A percentile compares a stretch with the other conserved stretches of the same genome.
These are phyloP conservation scores for Aphaenogaster floridana DNA, from an alignment of 1,140 invertebrate genomes.

Conservation along the genomic window DNA sequence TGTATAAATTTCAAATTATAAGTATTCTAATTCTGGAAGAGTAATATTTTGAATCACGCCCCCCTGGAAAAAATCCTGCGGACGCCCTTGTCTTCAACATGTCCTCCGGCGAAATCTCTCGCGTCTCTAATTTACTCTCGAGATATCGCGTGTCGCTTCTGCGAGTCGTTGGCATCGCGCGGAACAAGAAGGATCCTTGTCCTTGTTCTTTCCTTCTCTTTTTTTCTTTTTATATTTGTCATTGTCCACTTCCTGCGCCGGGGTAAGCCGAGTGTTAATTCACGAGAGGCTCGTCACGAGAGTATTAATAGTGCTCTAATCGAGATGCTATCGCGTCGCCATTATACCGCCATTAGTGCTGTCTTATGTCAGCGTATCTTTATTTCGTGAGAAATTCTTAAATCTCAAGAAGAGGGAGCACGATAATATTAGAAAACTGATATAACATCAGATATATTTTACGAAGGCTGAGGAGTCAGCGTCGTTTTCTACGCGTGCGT, in stretches of 20 bases:
- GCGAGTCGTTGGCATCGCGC: conserved; percentile 19
- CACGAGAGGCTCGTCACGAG: conserved; percentile 41
- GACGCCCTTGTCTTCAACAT: background rate
- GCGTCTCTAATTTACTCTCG: conserved; percentile 2
- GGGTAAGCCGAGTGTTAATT: conserved; percentile 52
- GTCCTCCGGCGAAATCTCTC: background rate
- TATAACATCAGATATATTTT: background rate
- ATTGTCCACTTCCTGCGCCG: conserved; percentile 49
- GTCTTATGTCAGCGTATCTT: conserved; percentile 6
- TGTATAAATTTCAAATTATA: too few species aligned
- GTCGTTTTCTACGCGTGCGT: background rate
- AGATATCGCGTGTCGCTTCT: conserved; percentile 24
- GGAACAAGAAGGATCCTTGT: conserved; percentile 24
- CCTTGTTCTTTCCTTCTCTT: background rate
- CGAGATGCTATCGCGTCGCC: conserved; percentile 12
- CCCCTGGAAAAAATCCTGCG: too few species aligned
- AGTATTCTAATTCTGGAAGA: too few species aligned
- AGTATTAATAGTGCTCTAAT: conserved; percentile 17
- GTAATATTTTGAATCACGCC: too few species aligned
- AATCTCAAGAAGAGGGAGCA: background rate
- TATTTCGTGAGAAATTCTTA: conserved; percentile 34
- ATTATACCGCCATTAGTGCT: conserved; percentile 34
- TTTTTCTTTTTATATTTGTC: conserved; percentile 12
- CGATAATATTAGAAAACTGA: background rate
- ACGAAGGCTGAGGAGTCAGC: background rate